Percentiles rank a stretch among this genome's conserved stretches.
phyloP scores from a whole-genome alignment of 2,888 invertebrate genomes.

The Euzophera pinguis region DNA sequence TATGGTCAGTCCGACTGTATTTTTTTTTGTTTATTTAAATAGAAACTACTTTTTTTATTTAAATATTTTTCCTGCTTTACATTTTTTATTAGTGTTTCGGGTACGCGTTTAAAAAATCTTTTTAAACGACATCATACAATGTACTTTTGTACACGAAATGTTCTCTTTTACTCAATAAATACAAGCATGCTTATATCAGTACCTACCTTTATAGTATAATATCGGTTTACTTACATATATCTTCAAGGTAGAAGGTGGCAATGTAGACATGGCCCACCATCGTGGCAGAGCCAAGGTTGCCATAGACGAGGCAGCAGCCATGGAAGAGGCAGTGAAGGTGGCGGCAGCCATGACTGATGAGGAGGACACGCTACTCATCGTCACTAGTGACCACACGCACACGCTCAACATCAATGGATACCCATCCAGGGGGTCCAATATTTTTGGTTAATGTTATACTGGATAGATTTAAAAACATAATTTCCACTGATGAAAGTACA shows the following conservation, averaged over 20 bases:
- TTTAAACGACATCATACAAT: no score
- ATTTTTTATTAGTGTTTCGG: no score
- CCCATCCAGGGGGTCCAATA: conserved; percentile 82
- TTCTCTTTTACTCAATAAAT: no score
- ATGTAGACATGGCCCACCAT: conserved; percentile 94
- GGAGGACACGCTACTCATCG: conserved; percentile 88
- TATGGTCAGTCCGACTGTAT: conserved; percentile 75
- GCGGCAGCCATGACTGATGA: conserved; percentile 81
- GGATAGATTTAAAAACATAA: not conserved
- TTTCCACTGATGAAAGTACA: no score
- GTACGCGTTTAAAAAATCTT: no score
- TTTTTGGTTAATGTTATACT: conserved; percentile 80
- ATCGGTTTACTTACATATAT: no score
- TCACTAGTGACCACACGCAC: conserved; percentile 92
- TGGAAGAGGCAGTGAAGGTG: conserved; percentile 87
- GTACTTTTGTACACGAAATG: no score
- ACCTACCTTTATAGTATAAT: no score
- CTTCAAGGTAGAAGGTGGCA: conserved; percentile 88
- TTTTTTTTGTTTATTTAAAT: no score
- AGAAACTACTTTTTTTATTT: no score
- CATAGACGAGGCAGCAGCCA: conserved; percentile 87
- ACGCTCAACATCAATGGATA: conserved; percentile 89
- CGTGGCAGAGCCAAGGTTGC: conserved; percentile 88
- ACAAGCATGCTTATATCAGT: no score
- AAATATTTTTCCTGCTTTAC: no score